Percentiles rank a stretch among this genome's conserved stretches.
phyloP scores from a whole-genome alignment of 1,140 invertebrate species.

The Scaptomyza montana region DNA sequence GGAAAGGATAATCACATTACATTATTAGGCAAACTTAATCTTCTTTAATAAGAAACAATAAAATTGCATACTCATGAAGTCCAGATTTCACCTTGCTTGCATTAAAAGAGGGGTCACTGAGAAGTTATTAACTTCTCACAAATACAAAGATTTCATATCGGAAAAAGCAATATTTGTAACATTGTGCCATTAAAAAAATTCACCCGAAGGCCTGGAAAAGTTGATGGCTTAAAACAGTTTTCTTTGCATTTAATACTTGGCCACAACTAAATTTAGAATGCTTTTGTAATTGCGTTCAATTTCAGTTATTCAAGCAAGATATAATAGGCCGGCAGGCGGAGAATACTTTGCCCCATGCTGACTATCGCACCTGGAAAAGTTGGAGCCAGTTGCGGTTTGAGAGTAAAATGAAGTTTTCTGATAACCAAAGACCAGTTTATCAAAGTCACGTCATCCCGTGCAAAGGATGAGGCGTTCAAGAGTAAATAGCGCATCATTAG shows the following conservation, averaged over 20 bases:
- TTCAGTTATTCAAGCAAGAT: slow-evolving; percentile 1
- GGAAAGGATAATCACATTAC: no score
- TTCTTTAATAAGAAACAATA: no score
- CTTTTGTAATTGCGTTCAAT: not conserved
- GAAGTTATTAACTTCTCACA: not conserved
- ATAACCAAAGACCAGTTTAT: slow-evolving; percentile 49
- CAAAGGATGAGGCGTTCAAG: slow-evolving; percentile 74
- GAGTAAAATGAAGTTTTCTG: slow-evolving; percentile 70
- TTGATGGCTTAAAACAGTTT: not conserved
- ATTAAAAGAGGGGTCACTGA: not conserved
- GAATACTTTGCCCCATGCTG: not conserved
- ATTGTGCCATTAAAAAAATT: not conserved
- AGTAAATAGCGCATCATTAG: slow-evolving; percentile 50
- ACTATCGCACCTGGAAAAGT: not conserved
- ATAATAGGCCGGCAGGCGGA: not conserved
- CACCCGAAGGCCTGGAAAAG: no score
- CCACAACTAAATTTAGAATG: not conserved
- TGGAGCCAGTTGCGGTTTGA: slow-evolving; percentile 15
- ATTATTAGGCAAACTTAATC: no score
- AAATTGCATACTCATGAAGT: no score
- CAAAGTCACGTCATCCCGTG: slow-evolving; percentile 70
- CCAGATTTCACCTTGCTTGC: no score
- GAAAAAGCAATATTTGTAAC: no score
- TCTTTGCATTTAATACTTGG: not conserved
- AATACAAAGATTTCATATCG: no score